phyloP scores from a whole-genome alignment of 1,140 invertebrate species.

The Gonatopus flavifemur region DNA sequence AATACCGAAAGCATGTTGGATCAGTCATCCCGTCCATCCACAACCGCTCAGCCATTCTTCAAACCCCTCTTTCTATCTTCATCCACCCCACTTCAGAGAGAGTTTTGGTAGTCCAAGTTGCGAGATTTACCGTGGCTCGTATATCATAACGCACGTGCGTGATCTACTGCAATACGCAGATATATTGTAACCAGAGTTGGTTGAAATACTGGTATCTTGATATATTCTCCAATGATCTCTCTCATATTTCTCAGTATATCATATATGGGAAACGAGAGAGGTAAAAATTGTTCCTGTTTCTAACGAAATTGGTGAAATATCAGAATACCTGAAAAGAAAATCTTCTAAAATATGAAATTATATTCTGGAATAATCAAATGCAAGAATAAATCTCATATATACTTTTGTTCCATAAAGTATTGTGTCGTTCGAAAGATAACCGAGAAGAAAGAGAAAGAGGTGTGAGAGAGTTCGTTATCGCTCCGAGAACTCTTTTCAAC shows the following conservation, averaged over 20 bases:
- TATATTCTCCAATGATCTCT: too few species aligned
- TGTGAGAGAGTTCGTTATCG: too few species aligned
- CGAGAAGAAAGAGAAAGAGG: too few species aligned
- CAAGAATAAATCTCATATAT: too few species aligned
- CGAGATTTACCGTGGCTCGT: slow-evolving; percentile 30
- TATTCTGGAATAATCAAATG: too few species aligned
- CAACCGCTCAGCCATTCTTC: not conserved
- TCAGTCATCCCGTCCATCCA: slow-evolving; percentile 7
- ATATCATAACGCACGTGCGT: slow-evolving; percentile 36
- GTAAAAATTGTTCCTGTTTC: too few species aligned
- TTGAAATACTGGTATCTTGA: not conserved
- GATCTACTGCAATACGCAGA: slow-evolving; percentile 10
- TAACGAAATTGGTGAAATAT: not conserved
- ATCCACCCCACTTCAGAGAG: not conserved
- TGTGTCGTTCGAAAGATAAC: too few species aligned
- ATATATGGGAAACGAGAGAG: too few species aligned
- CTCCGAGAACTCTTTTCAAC: too few species aligned
- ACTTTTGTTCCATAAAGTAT: too few species aligned
- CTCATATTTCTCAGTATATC: too few species aligned
- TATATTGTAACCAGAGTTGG: not conserved
- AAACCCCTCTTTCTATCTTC: not conserved
- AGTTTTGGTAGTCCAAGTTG: slow-evolving; percentile 7
- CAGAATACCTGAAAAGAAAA: not conserved
- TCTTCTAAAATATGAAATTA: slow-evolving; percentile 6
- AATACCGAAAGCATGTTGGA: slow-evolving; percentile 41